Base-by-base conservation (phyloP, 2,888 invertebrate species). In the Plutella xylostella region DNA sequence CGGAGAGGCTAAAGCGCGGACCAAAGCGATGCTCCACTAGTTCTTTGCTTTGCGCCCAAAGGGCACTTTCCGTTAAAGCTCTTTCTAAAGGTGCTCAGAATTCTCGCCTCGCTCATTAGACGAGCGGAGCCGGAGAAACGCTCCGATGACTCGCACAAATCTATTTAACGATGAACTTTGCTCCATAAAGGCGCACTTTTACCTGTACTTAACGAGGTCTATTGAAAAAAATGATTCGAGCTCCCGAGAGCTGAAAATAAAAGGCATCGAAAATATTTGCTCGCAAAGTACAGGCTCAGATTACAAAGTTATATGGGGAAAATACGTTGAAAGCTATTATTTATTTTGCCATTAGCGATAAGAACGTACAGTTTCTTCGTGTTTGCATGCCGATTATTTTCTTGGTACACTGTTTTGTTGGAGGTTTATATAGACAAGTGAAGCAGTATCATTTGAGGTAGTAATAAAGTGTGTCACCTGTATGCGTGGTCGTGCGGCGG, bases 401-500 rank as follows among this genome's bases (percentile, higher is more conserved):
- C 15, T 9, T 33, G 33, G 37, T 37, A 2, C 11, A 12, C 9
- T 19, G 37, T 11, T 37, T 9, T 18, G 15, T 37, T 37, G 18
- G n/a, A n/a, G n/a, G n/a, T n/a, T n/a, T n/a, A n/a, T n/a, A 28
- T 9, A 12, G 28, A 28, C 28, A 9, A 28, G n/a, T 28, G 28
- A 28, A 28, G n/a, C 28, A 28, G 61, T 58, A 56, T 57, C 61
- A 58, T 9, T n/a, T n/a, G n/a, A n/a, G n/a, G n/a, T 34, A 34
- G 11, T n/a, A n/a, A n/a, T n/a, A n/a, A n/a, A n/a, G n/a, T n/a
- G 20, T 34, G 65, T 76, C 78, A 90, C 90, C 90, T 90, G 87
- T 87, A 87, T 71, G 85, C 79, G 65, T 88, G 87, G 80, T 91
- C 90, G 65, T 88, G 87, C 74, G 89, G 87, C 73, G 92, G 92